Percentiles rank a stretch among this genome's conserved stretches.
Conservation (phyloP, 2,113 vertebrate genomes). For the Pseudorhombus dupliciocellatus region DNA sequence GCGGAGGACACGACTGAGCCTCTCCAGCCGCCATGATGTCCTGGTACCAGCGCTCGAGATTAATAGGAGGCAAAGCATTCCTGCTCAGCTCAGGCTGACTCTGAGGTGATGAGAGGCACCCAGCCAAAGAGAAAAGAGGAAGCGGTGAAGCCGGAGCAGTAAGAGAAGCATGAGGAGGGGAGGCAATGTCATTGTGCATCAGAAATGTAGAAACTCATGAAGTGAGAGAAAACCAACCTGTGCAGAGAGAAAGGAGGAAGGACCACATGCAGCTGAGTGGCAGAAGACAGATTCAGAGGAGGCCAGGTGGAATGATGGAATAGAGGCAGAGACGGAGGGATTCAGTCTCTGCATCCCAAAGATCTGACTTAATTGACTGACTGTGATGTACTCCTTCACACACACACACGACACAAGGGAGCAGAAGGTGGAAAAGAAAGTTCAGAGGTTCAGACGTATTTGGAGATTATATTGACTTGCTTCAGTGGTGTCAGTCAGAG, state of each 20-base stretch:
- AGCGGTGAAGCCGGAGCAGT: constrained; percentile 41
- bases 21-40: constrained; percentile 85
- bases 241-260: constrained; percentile 78
- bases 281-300: constrained; percentile 75
- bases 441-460: constrained; percentile 4
- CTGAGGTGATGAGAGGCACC: constrained; percentile 75
- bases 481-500: neutral
- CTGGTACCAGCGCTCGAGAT: constrained; percentile 86
- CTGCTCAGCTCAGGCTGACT: constrained; percentile 80
- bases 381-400: constrained; percentile 87
- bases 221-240: constrained; percentile 82
- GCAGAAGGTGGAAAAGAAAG: constrained; percentile 8
- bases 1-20: constrained; percentile 87
- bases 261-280: constrained; percentile 74
- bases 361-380: constrained; percentile 89
- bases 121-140: constrained; percentile 35
- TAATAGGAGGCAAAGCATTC: constrained; percentile 81
- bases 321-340: constrained; percentile 67
- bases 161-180: constrained; percentile 48
- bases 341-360: constrained; percentile 80
- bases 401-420: constrained; percentile 33
- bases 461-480: constrained; percentile 8
- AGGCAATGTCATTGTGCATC: neutral
- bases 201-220: neutral
- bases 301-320: constrained; percentile 77